These are phyloP conservation scores for Psammodynastes pulverulentus DNA, from an alignment of 2,113 vertebrate genomes.

Conservation along the genomic window DNA sequence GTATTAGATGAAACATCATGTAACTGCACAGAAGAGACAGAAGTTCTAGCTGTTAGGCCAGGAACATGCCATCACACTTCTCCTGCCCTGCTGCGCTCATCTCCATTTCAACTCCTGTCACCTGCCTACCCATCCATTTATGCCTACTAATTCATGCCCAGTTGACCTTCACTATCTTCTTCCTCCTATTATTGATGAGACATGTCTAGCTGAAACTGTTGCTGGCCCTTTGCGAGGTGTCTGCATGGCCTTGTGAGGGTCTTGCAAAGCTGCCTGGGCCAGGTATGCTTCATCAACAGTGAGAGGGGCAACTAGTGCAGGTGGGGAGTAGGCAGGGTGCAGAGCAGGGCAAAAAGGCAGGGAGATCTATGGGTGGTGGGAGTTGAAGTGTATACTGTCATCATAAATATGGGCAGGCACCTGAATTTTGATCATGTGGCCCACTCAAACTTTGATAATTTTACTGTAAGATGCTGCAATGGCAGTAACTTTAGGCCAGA, in stretches of 20 bases:
- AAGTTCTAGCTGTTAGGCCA: not conserved
- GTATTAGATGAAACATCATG: not conserved
- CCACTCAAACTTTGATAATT: not conserved
- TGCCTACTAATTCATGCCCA: not conserved
- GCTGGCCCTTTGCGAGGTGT: not conserved
- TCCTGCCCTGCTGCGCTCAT: not conserved
- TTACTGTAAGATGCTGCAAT: not conserved
- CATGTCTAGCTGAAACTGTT: too few species aligned
- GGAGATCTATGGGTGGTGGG: not conserved
- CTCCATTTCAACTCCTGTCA: not conserved
- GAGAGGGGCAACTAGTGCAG: not conserved
- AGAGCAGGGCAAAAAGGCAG: not conserved
- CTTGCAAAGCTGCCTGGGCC: not conserved
- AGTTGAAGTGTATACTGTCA: not conserved
- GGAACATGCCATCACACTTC: not conserved
- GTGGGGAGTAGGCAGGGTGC: not conserved
- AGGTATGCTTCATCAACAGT: not conserved
- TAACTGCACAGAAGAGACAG: not conserved
- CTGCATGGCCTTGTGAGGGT: not conserved
- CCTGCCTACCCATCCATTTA: not conserved
- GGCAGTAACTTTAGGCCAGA: not conserved
- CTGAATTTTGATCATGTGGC: not conserved
- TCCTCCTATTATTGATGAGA: not conserved
- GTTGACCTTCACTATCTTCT: not conserved
- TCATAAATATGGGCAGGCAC: not conserved